Conservation (phyloP, 1,140 invertebrate genomes). For the Babylonia areolata region DNA sequence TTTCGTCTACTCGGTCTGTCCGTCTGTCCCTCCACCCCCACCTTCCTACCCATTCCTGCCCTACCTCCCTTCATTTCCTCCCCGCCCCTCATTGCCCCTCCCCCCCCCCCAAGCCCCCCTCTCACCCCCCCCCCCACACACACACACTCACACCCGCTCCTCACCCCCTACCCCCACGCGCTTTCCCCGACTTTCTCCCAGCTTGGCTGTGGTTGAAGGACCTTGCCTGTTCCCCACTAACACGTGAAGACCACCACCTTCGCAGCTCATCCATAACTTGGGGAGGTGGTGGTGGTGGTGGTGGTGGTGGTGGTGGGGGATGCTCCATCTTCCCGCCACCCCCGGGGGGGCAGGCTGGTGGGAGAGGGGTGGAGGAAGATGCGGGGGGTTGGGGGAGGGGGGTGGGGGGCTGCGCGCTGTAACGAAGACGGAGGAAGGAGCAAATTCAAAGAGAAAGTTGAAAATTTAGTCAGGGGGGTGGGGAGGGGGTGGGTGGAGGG, state of each 20-base stretch:
- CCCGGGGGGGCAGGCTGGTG: too few relatives aligned
- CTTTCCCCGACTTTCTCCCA: not conserved
- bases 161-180: not conserved
- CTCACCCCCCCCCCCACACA: not conserved
- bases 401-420: not conserved
- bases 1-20: not conserved
- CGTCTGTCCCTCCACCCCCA: not conserved
- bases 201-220: too few relatives aligned
- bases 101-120: not conserved
- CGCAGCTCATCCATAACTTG: too few relatives aligned
- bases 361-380: too few relatives aligned
- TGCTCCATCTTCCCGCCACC: not conserved
- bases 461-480: too few relatives aligned
- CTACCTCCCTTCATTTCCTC: too few relatives aligned
- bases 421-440: not conserved
- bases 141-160: not conserved
- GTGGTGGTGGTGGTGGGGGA: too few relatives aligned
- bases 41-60: not conserved
- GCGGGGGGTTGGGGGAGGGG: too few relatives aligned
- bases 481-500: too few relatives aligned
- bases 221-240: too few relatives aligned
- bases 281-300: too few relatives aligned
- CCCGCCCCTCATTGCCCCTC: not conserved
- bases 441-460: conserved; percentile 1
- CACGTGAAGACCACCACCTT: too few relatives aligned